phyloP scores from a whole-genome alignment of 2,797 vertebrate species.

The Falco concolor region DNA sequence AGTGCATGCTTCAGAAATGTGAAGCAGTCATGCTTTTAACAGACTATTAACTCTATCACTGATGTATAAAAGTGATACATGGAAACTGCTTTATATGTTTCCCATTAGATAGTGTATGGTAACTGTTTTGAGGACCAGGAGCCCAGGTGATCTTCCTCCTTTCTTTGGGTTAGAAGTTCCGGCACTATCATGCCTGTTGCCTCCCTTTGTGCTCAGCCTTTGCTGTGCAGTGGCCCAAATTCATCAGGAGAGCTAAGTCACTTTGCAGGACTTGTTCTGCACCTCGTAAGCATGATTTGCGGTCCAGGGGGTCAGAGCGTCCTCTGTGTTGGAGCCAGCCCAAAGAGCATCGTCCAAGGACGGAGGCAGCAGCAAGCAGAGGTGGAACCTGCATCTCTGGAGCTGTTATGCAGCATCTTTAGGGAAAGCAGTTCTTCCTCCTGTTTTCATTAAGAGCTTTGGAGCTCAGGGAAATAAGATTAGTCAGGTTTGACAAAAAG shows the following conservation, averaged over 20 bases:
- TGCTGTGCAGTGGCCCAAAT: background rate
- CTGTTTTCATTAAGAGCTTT: constrained; percentile 40
- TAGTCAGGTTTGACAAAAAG: constrained; percentile 65
- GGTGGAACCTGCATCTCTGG: background rate
- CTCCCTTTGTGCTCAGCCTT: background rate
- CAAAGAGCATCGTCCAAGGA: background rate
- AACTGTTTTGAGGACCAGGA: background rate
- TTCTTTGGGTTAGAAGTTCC: background rate
- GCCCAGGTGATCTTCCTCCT: background rate
- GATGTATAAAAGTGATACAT: background rate
- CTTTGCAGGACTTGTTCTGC: background rate
- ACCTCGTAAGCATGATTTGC: background rate
- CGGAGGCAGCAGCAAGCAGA: background rate
- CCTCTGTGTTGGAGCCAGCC: background rate
- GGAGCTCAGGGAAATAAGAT: constrained; percentile 49
- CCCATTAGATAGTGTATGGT: background rate
- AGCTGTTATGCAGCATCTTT: background rate
- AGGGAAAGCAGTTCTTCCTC: background rate
- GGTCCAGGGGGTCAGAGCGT: background rate
- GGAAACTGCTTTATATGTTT: background rate
- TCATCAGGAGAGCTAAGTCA: background rate
- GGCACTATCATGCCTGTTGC: background rate
- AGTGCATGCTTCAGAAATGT: background rate
- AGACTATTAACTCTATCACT: background rate
- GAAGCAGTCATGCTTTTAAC: background rate